Evolutionary conservation across 2,797 vertebrate genomes (phyloP), one percentile per base, ranked within the genome.

Genomic region (Labroides dimidiatus): DNA sequence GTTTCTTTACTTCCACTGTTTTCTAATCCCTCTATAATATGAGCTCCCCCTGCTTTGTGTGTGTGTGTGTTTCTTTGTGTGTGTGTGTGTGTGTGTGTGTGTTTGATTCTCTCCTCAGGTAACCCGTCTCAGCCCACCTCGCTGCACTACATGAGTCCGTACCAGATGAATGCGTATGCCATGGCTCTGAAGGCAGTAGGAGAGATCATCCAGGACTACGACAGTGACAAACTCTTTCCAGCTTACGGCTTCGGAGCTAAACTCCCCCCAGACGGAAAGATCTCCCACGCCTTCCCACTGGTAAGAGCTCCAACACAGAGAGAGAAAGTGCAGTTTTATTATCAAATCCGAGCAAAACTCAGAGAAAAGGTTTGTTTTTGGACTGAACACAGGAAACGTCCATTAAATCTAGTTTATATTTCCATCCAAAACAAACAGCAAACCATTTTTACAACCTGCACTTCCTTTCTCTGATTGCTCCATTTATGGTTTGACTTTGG

Each of bases 151-250:
- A 95, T 93, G 82, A 97, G 94, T 80, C 96, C 96, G 0, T 97
- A 96, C 90, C 96, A 97, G 92, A 94, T 97, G 91, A 97, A 96
- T 10, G 93, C 95, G 27, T 97, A 97, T 0, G 96, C 96, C 82
- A 95, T 97, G 95, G 96, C 96, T 0, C 91, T 97, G 74, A 97
- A 97, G 87, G 96, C 96, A 0, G 96, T 97, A 59, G 96, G 96
- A 15, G 96, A 97, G 86, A 95, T 97, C 89, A 96, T 97, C 85
- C 96, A 97, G 91, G 96, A 97, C 93, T 97, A 97, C 4, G 96
- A 97, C 93, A 97, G 95, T 0, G 96, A 97, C 94, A 97, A 96
- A 84, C 94, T 96, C 80, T 97, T 97, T 84, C 96, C 96, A 0
- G 96, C 96, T 6, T 96, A 96, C 0, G 96, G 96, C 74, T 97